phyloP scores from a whole-genome alignment of 2,113 vertebrate species.

The Noturus placidus region DNA sequence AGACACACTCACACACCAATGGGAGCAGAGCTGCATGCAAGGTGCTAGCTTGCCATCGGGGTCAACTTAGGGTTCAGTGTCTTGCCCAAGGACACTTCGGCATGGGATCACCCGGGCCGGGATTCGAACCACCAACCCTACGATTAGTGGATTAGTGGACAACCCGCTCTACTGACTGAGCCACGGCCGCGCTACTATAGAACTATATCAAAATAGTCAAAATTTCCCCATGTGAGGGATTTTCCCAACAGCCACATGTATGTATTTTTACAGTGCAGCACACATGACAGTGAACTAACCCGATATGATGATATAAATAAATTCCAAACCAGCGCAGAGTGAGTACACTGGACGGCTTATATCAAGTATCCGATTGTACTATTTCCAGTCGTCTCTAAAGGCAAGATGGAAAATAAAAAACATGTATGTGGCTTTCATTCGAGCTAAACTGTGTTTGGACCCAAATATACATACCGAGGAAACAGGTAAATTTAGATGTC shows the following conservation, averaged over 20 bases:
- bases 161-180: too few species aligned
- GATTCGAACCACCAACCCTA: too few species aligned
- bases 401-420: constrained; percentile 9
- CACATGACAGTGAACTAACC: neutral
- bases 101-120: too few species aligned
- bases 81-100: too few species aligned
- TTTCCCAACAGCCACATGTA: neutral
- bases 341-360: neutral
- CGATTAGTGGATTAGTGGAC: too few species aligned
- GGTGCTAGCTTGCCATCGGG: too few species aligned
- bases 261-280: neutral
- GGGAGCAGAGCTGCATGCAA: too few species aligned
- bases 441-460: constrained; percentile 17
- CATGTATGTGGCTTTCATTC: neutral
- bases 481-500: constrained; percentile 41
- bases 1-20: too few species aligned
- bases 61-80: too few species aligned
- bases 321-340: neutral
- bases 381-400: constrained; percentile 5
- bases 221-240: neutral
- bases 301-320: neutral
- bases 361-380: neutral
- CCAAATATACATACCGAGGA: constrained; percentile 18
- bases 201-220: neutral
- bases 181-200: too few species aligned